phyloP scores from a whole-genome alignment of 2,113 vertebrate species.

The Oryzias curvinotus region DNA sequence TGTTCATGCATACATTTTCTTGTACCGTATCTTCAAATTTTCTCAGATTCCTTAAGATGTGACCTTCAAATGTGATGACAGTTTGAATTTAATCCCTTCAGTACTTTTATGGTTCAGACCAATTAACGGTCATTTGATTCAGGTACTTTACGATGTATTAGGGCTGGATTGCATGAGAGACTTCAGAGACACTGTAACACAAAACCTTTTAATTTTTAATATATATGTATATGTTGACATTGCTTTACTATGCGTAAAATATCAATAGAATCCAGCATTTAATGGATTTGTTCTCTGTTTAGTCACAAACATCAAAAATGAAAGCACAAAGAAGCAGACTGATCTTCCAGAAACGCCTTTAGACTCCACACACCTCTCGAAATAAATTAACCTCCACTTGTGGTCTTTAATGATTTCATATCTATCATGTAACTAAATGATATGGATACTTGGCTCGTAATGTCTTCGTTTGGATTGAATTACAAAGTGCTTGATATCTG shows the following conservation, averaged over 20 bases:
- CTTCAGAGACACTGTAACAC: constrained; percentile 1
- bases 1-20: constrained; percentile 3
- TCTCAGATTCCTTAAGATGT: constrained; percentile 13
- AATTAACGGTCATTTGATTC: constrained; percentile 22
- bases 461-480: constrained; percentile 61
- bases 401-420: constrained; percentile 29
- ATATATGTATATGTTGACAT: not conserved
- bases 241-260: not conserved
- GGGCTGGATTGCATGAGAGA: constrained; percentile 33
- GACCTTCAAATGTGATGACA: constrained; percentile 8
- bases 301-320: not conserved
- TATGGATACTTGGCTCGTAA: constrained; percentile 53
- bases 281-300: not conserved
- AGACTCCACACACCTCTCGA: not conserved
- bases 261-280: not conserved
- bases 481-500: constrained; percentile 69
- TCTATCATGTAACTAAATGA: constrained; percentile 44
- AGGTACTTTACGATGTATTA: constrained; percentile 34
- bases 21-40: constrained; percentile 3
- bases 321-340: too few species aligned
- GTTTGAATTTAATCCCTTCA: constrained; percentile 30
- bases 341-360: too few species aligned
- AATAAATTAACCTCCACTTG: constrained; percentile 39
- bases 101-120: constrained; percentile 10
- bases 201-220: not conserved